Evolutionary conservation across 2,888 invertebrate genomes (phyloP), one percentile per base, ranked within the genome.

Genomic region (Tiphia femorata): DNA sequence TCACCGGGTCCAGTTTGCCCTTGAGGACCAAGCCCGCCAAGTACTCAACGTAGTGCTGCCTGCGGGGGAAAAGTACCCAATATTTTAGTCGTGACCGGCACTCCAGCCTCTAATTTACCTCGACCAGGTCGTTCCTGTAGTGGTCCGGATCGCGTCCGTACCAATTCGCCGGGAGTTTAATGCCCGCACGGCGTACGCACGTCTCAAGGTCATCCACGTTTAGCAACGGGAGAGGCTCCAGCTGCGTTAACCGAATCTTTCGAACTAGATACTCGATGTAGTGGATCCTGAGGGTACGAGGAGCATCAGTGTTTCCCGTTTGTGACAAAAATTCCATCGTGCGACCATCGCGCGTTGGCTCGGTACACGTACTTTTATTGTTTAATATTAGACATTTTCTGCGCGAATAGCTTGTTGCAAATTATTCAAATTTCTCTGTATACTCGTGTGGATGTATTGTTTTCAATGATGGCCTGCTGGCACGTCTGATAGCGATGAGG

Each of bases 31-130:
- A 88, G 77, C 89, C 90, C 82, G 96, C 95, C 88, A 98, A 89
- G 87, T 97, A 96, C 87, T 97, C 97, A 84, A 96, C 91, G 89
- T 96, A 97, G 88, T 97, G 97, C 82, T 89, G 87, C 89, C 97
- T 97, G 88, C 81, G 86, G 81, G 82, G 82, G n/a, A 79, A 81
- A 84, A 82, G 80, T 78, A 75, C 80, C 81, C 76, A 78, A 59
- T 70, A 70, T 66, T 76, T 78, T 79, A 77, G 78, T 77, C 67
- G 62, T 51, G 61, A 37, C 49, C 30, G 33, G 58, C 49, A 41
- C 35, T 8, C 19, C 42, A 38, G 27, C 12, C 14, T 3, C 46
- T 40, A 30, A 21, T 65, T 82, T 86, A 88, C 88, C 86, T 87
- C 82, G 60, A 84, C 74, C 41, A 88, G 80, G 49, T 84, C 83